Evolutionary conservation across 2,888 invertebrate genomes (phyloP).

Genomic region (Parascotia fuliginaria): DNA sequence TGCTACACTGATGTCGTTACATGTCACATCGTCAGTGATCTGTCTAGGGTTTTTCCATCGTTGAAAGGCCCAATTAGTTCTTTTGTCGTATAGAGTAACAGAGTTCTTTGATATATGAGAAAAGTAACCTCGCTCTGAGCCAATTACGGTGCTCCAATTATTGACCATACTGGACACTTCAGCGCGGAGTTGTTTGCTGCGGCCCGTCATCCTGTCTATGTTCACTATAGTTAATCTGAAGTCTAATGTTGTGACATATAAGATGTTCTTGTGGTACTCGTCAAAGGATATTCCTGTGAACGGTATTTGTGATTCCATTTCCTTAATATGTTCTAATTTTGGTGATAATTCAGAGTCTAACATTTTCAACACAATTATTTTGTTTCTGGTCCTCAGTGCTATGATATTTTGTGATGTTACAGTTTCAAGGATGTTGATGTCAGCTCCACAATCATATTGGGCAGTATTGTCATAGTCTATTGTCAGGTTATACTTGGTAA

Average conservation of each 20-base stretch:
- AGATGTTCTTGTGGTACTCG: constrained; percentile 67
- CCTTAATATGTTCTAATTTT: constrained; percentile 60
- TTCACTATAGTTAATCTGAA: constrained; percentile 69
- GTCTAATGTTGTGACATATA: constrained; percentile 68
- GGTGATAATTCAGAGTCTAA: constrained; percentile 41
- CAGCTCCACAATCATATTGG: constrained; percentile 60
- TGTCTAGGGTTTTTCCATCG: constrained; percentile 56
- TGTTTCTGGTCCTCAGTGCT: constrained; percentile 68
- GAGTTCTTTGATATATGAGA: constrained; percentile 60
- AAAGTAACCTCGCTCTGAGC: constrained; percentile 62
- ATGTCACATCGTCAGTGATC: constrained; percentile 60
- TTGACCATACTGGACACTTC: constrained; percentile 53
- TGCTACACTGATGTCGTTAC: constrained; percentile 66
- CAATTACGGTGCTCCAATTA: constrained; percentile 75
- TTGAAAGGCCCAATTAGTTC: constrained; percentile 57
- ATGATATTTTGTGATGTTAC: constrained; percentile 61
- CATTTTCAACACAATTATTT: constrained; percentile 68
- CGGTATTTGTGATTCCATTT: constrained; percentile 62
- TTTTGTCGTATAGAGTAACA: constrained; percentile 74
- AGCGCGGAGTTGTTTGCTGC: constrained; percentile 59
- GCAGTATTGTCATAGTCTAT: constrained; percentile 48
- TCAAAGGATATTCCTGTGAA: constrained; percentile 76
- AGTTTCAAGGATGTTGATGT: constrained; percentile 71
- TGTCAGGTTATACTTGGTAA: constrained; percentile 51
- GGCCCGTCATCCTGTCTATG: constrained; percentile 66